phyloP scores from a whole-genome alignment of 2,797 vertebrate genomes.

The Pseudopleuronectes americanus region DNA sequence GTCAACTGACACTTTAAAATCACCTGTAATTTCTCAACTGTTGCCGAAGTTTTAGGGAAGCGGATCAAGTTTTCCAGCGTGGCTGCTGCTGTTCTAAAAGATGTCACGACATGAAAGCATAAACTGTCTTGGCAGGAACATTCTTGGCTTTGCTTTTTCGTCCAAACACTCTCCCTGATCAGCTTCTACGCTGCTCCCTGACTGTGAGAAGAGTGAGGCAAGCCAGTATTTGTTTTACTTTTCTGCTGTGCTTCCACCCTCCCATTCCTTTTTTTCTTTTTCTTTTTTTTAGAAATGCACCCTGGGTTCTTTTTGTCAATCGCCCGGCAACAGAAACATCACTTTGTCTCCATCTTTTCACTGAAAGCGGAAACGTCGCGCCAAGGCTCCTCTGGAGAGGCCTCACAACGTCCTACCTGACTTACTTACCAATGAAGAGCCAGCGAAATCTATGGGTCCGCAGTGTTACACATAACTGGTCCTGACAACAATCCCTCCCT shows the following conservation, averaged over 20 bases:
- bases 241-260: slow-evolving; percentile 70
- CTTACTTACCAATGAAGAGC: slow-evolving; percentile 84
- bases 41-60: neutral
- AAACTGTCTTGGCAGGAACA: slow-evolving; percentile 14
- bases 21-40: neutral
- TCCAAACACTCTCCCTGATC: slow-evolving; percentile 13
- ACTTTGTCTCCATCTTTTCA: slow-evolving; percentile 82
- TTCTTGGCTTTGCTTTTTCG: slow-evolving; percentile 33
- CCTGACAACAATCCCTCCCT: slow-evolving; percentile 80
- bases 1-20: neutral
- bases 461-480: slow-evolving; percentile 79
- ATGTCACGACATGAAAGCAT: slow-evolving; percentile 11
- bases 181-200: slow-evolving; percentile 57
- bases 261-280: slow-evolving; percentile 39
- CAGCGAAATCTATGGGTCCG: slow-evolving; percentile 68
- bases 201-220: slow-evolving; percentile 63
- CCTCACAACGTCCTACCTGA: slow-evolving; percentile 82
- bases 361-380: slow-evolving; percentile 76
- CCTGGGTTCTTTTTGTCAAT: slow-evolving; percentile 82
- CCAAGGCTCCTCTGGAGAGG: slow-evolving; percentile 79
- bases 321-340: slow-evolving; percentile 83
- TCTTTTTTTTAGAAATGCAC: slow-evolving; percentile 73
- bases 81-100: neutral
- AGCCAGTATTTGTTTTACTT: slow-evolving; percentile 84
- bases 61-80: neutral